A percentile compares a stretch with the other conserved stretches of the same genome.
Evolutionary conservation across 2,888 invertebrate genomes (phyloP).

Genomic region (Heliothis peltigera): DNA sequence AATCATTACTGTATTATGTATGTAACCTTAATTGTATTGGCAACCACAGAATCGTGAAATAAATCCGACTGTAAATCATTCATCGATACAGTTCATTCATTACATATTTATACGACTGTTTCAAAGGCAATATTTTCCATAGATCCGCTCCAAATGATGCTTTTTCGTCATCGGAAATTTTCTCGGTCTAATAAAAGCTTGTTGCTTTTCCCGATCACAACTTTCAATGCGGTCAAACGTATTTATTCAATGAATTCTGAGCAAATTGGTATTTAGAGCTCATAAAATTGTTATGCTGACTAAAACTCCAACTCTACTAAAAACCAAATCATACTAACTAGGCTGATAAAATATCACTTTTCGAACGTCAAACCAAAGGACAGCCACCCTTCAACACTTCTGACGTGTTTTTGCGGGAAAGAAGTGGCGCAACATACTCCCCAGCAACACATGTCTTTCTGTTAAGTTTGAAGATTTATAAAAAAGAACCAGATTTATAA

Average conservation of each 20-base stretch:
- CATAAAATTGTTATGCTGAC: conserved; percentile 24
- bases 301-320: no score
- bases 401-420: no score
- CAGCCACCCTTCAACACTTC: no score
- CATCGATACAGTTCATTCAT: conserved; percentile 16
- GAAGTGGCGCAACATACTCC: no score
- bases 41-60: conserved; percentile 4
- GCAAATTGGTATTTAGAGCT: conserved; percentile 27
- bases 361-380: no score
- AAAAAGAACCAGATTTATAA: no score
- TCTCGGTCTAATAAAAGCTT: conserved; percentile 29
- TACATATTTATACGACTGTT: conserved; percentile 9
- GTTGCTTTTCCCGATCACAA: conserved; percentile 27
- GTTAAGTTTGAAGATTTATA: no score
- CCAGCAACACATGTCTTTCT: no score
- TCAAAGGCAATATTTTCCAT: background rate
- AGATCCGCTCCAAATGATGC: conserved; percentile 21
- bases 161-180: conserved; percentile 22
- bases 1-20: conserved; percentile 1
- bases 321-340: no score
- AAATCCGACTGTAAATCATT: conserved; percentile 10
- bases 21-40: conserved; percentile 21
- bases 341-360: no score
- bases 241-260: conserved; percentile 37
- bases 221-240: conserved; percentile 26